Conservation (phyloP, 2,888 invertebrate species). For the Parnassius mnemosyne region DNA sequence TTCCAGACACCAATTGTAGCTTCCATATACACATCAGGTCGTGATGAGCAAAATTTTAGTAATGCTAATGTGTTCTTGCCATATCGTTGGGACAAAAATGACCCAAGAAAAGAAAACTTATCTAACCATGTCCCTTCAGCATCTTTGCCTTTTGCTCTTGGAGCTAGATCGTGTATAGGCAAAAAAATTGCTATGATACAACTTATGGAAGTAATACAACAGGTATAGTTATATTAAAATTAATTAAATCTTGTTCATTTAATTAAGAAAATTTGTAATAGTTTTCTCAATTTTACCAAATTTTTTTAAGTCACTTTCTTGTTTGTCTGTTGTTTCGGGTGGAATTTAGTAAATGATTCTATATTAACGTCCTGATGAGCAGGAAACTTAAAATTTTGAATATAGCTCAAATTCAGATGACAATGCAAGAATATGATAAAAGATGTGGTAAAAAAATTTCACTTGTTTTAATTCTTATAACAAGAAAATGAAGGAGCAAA, state of each 20-base stretch:
- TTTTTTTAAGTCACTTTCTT: too few species aligned
- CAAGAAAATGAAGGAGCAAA: too few species aligned
- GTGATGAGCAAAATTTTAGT: constrained; percentile 85
- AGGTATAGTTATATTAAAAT: constrained; percentile 69
- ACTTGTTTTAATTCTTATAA: too few species aligned
- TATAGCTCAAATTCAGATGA: too few species aligned
- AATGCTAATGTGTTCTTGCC: constrained; percentile 85
- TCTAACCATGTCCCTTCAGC: constrained; percentile 82
- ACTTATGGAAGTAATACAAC: constrained; percentile 83
- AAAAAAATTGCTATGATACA: constrained; percentile 89
- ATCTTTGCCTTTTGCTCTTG: constrained; percentile 90
- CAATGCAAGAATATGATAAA: too few species aligned
- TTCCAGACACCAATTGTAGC: constrained; percentile 88
- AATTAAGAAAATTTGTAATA: too few species aligned
- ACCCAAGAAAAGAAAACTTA: constrained; percentile 61
- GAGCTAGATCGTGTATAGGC: constrained; percentile 91
- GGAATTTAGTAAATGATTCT: too few species aligned
- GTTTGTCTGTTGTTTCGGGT: too few species aligned
- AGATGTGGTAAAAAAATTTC: too few species aligned
- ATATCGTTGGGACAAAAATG: constrained; percentile 86
- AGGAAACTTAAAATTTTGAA: too few species aligned
- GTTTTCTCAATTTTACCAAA: too few species aligned
- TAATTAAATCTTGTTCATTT: background rate
- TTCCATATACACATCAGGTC: constrained; percentile 92
- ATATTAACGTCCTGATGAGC: too few species aligned